Conservation (phyloP, 2,113 vertebrate genomes). For the Pangasianodon gigas region DNA sequence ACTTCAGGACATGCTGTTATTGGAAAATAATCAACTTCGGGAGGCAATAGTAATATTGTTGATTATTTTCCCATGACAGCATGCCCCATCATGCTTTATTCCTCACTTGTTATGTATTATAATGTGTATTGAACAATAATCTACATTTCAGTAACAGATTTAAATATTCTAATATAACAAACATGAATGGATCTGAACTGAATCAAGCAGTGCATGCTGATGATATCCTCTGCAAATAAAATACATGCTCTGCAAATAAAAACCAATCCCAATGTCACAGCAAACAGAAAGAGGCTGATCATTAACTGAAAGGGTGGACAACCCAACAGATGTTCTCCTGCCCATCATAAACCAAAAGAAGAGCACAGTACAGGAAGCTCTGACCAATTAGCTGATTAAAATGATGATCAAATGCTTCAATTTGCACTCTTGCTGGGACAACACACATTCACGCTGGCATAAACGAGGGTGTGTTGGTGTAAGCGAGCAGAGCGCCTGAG, state of each 20-base stretch:
- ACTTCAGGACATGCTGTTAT: neutral
- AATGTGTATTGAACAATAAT: neutral
- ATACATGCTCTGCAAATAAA: constrained; percentile 16
- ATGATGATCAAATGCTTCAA: constrained; percentile 6
- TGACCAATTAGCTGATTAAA: constrained; percentile 38
- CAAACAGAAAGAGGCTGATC: constrained; percentile 19
- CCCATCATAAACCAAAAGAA: constrained; percentile 33
- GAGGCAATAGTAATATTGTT: neutral
- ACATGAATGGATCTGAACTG: neutral
- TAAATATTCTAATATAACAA: neutral
- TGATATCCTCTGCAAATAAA: neutral
- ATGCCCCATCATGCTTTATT: neutral
- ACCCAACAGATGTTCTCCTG: constrained; percentile 33
- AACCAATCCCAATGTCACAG: neutral
- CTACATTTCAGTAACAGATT: neutral
- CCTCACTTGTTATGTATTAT: neutral
- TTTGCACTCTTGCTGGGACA: constrained; percentile 10
- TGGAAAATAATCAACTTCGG: neutral
- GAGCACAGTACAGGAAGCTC: constrained; percentile 1
- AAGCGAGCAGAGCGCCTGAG: neutral
- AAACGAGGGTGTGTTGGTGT: neutral
- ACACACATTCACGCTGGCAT: neutral
- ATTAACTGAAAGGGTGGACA: constrained; percentile 8
- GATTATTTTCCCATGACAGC: neutral
- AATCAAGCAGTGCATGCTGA: neutral